These are phyloP conservation scores for Cerastis leucographa DNA, from an alignment of 2,888 invertebrate genomes.

Conservation along the genomic window DNA sequence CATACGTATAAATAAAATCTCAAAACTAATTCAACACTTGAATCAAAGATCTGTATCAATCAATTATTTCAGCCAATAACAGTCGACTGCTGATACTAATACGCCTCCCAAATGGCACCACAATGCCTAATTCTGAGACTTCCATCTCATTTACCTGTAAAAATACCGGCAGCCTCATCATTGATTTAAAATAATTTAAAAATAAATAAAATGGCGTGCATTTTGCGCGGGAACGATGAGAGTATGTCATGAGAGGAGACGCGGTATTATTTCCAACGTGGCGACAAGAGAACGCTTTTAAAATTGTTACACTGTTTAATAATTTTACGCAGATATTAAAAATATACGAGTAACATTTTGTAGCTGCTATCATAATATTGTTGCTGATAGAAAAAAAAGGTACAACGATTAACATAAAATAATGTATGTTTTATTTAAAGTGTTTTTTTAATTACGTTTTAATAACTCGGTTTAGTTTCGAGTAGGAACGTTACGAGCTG, in stretches of 20 bases:
- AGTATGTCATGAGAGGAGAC: constrained; percentile 9
- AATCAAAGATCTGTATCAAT: background rate
- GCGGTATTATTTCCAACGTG: constrained; percentile 26
- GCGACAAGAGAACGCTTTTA: constrained; percentile 27
- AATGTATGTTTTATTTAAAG: background rate
- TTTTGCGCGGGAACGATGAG: background rate
- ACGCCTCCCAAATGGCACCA: background rate
- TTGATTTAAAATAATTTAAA: constrained; percentile 29
- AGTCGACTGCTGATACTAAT: background rate
- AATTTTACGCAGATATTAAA: constrained; percentile 19
- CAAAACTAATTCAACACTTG: background rate
- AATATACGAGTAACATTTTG: constrained; percentile 18
- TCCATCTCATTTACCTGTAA: background rate
- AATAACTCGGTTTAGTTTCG: background rate
- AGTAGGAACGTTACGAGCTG: background rate
- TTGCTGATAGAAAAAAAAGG: background rate
- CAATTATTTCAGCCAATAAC: background rate
- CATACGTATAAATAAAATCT: background rate
- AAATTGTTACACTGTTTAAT: constrained; percentile 29
- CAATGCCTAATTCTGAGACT: background rate
- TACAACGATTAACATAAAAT: no score
- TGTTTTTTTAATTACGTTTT: background rate
- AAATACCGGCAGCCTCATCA: constrained; percentile 9
- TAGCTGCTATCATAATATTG: background rate
- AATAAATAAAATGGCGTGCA: constrained; percentile 19